A percentile compares a stretch with the other conserved stretches of the same genome.
Evolutionary conservation across 2,797 vertebrate species (phyloP).

Genomic region (Tadarida brasiliensis): DNA sequence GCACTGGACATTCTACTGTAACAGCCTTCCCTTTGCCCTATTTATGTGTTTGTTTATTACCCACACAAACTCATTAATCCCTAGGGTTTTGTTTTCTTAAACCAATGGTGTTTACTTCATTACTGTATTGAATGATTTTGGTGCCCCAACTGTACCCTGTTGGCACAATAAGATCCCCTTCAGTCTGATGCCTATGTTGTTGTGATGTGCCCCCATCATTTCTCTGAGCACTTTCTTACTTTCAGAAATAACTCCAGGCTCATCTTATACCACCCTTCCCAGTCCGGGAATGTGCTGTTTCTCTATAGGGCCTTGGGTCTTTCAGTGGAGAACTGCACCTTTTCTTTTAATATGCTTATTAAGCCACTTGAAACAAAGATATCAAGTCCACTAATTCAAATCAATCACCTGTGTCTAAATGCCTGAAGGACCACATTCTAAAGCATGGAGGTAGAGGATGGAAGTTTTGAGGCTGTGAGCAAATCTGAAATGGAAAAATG

Average conservation of each 20-base stretch:
- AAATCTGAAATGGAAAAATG: neutral
- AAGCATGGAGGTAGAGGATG: neutral
- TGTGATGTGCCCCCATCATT: neutral
- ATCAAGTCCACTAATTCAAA: neutral
- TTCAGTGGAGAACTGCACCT: neutral
- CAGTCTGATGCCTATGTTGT: neutral
- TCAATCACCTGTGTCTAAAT: neutral
- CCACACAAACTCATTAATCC: neutral
- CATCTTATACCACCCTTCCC: neutral
- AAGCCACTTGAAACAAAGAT: slow-evolving; percentile 40
- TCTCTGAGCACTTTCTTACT: neutral
- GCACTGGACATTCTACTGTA: neutral
- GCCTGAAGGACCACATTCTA: neutral
- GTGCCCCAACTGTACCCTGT: neutral
- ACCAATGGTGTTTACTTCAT: neutral
- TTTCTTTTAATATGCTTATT: slow-evolving; percentile 38
- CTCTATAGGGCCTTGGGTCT: neutral
- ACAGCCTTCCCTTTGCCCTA: neutral
- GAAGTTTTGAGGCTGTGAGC: slow-evolving; percentile 14
- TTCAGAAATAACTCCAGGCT: neutral
- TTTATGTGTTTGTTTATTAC: neutral
- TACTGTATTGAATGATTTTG: neutral
- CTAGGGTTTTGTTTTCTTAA: neutral
- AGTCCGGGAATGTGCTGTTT: neutral
- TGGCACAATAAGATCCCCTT: neutral